phyloP scores from a whole-genome alignment of 2,797 vertebrate species.

The Diplodus puntazzo region DNA sequence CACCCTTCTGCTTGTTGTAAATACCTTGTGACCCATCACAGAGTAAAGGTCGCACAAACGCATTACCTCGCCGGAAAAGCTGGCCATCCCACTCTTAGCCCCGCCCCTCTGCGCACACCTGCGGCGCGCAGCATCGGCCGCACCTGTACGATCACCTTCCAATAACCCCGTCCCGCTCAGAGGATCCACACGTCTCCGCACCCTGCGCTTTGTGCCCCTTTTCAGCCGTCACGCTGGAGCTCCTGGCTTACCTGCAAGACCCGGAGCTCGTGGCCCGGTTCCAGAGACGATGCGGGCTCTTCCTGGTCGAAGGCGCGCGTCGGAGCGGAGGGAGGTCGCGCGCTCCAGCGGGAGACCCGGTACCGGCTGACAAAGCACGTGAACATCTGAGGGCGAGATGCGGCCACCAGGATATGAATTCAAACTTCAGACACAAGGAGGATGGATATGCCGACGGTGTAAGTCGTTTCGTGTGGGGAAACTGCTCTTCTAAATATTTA shows the following conservation, averaged over 20 bases:
- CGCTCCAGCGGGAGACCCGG: neutral
- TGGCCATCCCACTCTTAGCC: neutral
- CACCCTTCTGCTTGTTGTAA: neutral
- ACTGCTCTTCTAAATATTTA: too few relatives aligned
- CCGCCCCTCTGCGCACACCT: slow-evolving; percentile 58
- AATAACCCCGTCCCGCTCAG: neutral
- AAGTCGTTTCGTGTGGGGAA: slow-evolving; percentile 40
- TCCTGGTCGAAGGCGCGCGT: slow-evolving; percentile 46
- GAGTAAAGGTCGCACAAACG: slow-evolving; percentile 41
- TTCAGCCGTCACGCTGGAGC: slow-evolving; percentile 53
- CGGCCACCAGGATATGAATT: slow-evolving; percentile 62
- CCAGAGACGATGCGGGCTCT: slow-evolving; percentile 92
- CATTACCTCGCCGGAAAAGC: neutral
- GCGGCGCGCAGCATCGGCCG: slow-evolving; percentile 39
- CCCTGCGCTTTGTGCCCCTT: too few relatives aligned
- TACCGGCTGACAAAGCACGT: neutral
- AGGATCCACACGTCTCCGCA: neutral
- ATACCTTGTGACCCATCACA: neutral
- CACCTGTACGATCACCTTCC: slow-evolving; percentile 54
- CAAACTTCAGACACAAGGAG: slow-evolving; percentile 47
- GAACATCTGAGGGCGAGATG: slow-evolving; percentile 16
- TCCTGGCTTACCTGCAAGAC: slow-evolving; percentile 82
- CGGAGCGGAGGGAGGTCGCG: neutral
- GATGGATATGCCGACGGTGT: slow-evolving; percentile 52
- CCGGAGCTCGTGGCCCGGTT: slow-evolving; percentile 91